Conservation (phyloP, 2,797 vertebrate genomes). For the Lophius americanus region DNA sequence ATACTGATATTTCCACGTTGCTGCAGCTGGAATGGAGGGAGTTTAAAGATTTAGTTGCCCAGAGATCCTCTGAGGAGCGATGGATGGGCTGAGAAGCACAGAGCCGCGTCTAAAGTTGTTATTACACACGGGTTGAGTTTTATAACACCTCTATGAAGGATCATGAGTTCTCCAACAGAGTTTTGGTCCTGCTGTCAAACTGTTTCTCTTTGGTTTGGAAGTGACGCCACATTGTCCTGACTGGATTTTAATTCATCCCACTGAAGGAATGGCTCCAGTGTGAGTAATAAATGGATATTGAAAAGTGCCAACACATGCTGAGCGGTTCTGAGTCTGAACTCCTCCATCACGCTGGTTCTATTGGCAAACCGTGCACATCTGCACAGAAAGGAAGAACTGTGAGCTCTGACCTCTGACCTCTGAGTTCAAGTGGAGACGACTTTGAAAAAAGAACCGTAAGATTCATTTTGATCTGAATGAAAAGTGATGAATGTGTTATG, state of each 20-base stretch:
- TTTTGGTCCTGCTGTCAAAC: neutral
- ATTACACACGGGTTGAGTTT: neutral
- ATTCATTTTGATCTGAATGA: neutral
- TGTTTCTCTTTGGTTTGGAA: neutral
- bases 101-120: no score
- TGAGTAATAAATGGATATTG: neutral
- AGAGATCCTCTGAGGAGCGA: no score
- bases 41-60: no score
- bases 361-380: neutral
- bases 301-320: neutral
- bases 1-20: no score
- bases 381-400: neutral
- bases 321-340: no score
- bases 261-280: neutral
- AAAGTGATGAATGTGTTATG: neutral
- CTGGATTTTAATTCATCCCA: neutral
- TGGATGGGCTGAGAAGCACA: no score
- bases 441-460: neutral
- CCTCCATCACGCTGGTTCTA: neutral
- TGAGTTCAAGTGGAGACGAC: neutral
- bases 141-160: no score
- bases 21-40: no score
- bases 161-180: neutral
- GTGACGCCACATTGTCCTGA: neutral
- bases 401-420: neutral